Base-by-base conservation (phyloP, 1,140 invertebrate genomes). In the Ylistrum balloti region DNA sequence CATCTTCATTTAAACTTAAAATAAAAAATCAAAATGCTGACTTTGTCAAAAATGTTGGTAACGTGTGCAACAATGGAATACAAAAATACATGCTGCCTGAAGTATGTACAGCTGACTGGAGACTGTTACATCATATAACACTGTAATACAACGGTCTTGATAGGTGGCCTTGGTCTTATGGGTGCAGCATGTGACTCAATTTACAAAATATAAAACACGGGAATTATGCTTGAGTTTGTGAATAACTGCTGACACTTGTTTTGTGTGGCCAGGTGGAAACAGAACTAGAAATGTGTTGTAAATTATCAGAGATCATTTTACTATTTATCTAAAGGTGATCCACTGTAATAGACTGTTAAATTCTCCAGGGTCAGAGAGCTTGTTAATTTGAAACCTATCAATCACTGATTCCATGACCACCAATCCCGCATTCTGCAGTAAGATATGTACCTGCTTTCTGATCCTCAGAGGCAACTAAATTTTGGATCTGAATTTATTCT, bases 1-100 rank as follows among this genome's bases (percentile, higher is more conserved):
- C 56, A 74, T n/a, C 56, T 48, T 10, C 35, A 74, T 17, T 2
- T 22, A 74, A 74, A 74, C 22, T 74, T n/a, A 7, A 1, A 22
- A 74, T n/a, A 74, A 22, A 74, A 74, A 74, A 74, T 74, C 56
- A 74, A 74, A 74, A 74, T 74, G 56, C 56, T n/a, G 56, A 74
- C 56, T 28, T 74, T 74, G 56, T 74, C n/a, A 28, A 17, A 74
- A 74, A 74, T 28, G n/a, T 74, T 56, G 20, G 9, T 11, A 28
- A n/a, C n/a, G n/a, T n/a, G n/a, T n/a, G n/a, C 45, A 56, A 56
- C 56, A 74, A 74, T 17, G 13, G n/a, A n/a, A 17, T 5, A 74
- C 0, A 3, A 11, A 7, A 74, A 74, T 74, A 74, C 2, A 28
- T 1, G 11, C 56, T 74, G n/a, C 41, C 41, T 1, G 9, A 45